Evolutionary conservation across 1,140 invertebrate species (phyloP), one percentile per base, ranked within the genome.

Genomic region (Cotesia glomerata): DNA sequence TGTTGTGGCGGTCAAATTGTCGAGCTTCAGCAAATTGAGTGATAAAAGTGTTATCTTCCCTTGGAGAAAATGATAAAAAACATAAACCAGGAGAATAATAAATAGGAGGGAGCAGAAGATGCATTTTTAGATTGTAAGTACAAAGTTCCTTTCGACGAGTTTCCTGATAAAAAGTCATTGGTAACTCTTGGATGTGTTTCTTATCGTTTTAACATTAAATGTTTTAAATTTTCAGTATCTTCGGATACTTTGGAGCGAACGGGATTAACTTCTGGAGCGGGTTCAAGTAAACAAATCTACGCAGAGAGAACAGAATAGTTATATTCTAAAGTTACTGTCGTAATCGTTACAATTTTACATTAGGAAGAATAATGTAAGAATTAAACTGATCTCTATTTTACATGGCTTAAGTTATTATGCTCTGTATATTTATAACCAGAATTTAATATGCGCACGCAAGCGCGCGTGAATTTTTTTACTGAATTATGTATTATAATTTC

Each of bases 41-140:
- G 72, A 58, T 70, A 70, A 74, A 74, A 70, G 67, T 74, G 67
- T 74, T 63, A 70, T 74, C 65, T 70, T 16, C 68, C 54, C 54
- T 49, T 35, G 16, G 54, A 32, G 52, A n/a, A 62, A 63, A 65
- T 65, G 58, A 69, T 65, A 69, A 56, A 59, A 68, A 49, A 56
- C 34, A 54, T 26, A 58, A 59, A 72, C 39, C 36, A 34, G 51
- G 14, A 62, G 45, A 39, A 49, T 9, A 34, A 45, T 45, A 45
- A 45, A 11, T 45, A 3, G 3, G 39, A 11, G 39, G 7, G 39
- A 11, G 11, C 16, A 18, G 16, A 18, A 58, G 62, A 71, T 67
- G 49, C 49, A 67, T 67, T 67, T 52, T 52, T 67, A 52, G 49
- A 54, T 52, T 67, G 18, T 34, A 9, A 26, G 52, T 52, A 58